Evolutionary conservation across 2,888 invertebrate genomes (phyloP).

Genomic region (Nomada ferruginata): DNA sequence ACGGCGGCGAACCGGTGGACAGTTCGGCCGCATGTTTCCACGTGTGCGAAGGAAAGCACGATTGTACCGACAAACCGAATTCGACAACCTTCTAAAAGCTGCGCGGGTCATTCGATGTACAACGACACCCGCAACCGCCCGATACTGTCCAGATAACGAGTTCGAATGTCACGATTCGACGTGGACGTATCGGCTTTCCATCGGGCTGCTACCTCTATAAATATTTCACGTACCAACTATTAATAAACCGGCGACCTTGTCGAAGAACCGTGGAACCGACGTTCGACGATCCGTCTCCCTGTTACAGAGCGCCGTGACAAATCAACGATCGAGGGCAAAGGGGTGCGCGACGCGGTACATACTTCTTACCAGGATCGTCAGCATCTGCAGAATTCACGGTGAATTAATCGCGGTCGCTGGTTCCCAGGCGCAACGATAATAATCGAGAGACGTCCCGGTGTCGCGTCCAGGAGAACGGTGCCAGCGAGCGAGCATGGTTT

Average conservation of each 20-base stretch:
- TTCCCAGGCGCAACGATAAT: constrained; percentile 27
- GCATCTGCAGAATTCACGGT: constrained; percentile 59
- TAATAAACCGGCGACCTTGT: constrained; percentile 45
- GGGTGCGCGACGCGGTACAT: neutral
- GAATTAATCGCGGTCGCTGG: constrained; percentile 50
- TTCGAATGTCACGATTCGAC: constrained; percentile 2
- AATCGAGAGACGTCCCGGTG: constrained; percentile 52
- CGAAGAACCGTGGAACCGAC: constrained; percentile 17
- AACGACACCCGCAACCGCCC: constrained; percentile 4
- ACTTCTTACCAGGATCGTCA: neutral
- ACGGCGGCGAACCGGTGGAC: too few relatives aligned
- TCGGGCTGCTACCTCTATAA: constrained; percentile 13
- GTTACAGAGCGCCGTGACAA: neutral
- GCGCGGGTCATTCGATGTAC: constrained; percentile 1
- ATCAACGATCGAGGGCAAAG: constrained; percentile 28
- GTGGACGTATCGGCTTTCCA: constrained; percentile 35
- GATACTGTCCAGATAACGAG: constrained; percentile 10
- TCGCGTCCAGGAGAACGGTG: constrained; percentile 44
- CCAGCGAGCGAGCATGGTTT: constrained; percentile 28
- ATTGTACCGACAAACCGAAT: neutral
- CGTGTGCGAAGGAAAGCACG: neutral
- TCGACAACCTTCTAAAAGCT: constrained; percentile 1
- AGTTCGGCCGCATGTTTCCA: neutral
- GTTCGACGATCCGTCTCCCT: neutral
- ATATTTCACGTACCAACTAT: constrained; percentile 39